These are phyloP conservation scores for Brachystomella parvula DNA, from an alignment of 1,140 invertebrate species.

Conservation along the genomic window DNA sequence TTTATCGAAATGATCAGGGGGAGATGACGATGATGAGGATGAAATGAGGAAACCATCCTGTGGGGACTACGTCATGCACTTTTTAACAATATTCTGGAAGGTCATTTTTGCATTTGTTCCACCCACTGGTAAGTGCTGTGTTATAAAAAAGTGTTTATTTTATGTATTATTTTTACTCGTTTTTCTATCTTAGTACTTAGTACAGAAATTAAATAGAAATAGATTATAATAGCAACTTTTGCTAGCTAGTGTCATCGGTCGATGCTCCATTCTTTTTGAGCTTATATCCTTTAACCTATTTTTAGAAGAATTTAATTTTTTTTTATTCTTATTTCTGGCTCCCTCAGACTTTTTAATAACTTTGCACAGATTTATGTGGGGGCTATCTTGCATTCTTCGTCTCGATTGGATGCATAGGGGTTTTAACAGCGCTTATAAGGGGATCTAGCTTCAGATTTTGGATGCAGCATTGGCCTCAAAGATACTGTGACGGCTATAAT, in stretches of 20 bases:
- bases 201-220: too few species aligned
- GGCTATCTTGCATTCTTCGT: slow-evolving; percentile 91
- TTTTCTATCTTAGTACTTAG: too few species aligned
- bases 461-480: slow-evolving; percentile 53
- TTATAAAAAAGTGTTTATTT: too few species aligned
- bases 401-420: slow-evolving; percentile 85
- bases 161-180: too few species aligned
- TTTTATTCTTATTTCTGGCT: too few species aligned
- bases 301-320: too few species aligned
- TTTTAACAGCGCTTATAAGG: slow-evolving; percentile 91
- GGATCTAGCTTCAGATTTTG: slow-evolving; percentile 77
- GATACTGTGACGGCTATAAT: slow-evolving; percentile 60
- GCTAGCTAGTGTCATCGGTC: too few species aligned
- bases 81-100: slow-evolving; percentile 96
- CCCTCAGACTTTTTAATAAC: neutral
- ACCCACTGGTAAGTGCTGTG: slow-evolving; percentile 71
- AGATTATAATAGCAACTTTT: too few species aligned
- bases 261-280: too few species aligned
- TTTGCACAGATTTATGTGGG: slow-evolving; percentile 58
- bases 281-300: too few species aligned
- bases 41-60: slow-evolving; percentile 61
- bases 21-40: slow-evolving; percentile 53
- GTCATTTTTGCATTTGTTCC: slow-evolving; percentile 94
- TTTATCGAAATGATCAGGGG: slow-evolving; percentile 1
- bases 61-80: slow-evolving; percentile 91